A percentile compares a stretch with the other conserved stretches of the same genome.
These are phyloP conservation scores for Podarcis muralis DNA, from an alignment of 2,113 vertebrate genomes.

Conservation along the genomic window DNA sequence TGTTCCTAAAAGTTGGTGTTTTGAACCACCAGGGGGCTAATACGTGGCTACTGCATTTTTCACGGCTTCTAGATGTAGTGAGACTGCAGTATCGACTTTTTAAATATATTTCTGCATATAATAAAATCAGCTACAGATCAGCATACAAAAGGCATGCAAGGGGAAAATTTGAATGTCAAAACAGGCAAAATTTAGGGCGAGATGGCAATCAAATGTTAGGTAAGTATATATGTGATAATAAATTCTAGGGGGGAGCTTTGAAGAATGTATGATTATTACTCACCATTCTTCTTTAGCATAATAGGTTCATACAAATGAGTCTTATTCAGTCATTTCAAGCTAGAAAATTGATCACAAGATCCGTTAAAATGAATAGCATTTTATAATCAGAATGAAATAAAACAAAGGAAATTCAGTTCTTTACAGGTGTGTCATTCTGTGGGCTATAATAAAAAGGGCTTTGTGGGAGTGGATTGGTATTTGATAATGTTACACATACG, in stretches of 20 bases:
- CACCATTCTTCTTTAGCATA: conserved; percentile 52
- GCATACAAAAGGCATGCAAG: background rate
- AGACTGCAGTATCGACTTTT: background rate
- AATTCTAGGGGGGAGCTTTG: background rate
- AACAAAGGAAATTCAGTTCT: conserved; percentile 45
- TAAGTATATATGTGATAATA: background rate
- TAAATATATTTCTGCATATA: background rate
- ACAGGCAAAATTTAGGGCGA: background rate
- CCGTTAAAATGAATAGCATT: conserved; percentile 60
- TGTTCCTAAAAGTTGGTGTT: background rate
- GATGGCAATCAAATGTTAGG: background rate
- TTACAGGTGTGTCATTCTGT: background rate
- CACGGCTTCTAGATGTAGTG: background rate
- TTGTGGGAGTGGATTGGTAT: too few species aligned
- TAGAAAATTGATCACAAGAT: conserved; percentile 57
- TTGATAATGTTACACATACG: too few species aligned
- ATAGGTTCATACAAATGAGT: conserved; percentile 62
- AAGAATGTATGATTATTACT: conserved; percentile 53
- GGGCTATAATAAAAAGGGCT: too few species aligned
- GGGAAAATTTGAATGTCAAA: background rate
- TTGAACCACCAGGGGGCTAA: background rate
- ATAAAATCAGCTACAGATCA: background rate
- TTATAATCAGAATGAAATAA: conserved; percentile 66
- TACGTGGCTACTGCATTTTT: background rate
- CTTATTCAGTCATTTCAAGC: conserved; percentile 54